Percentiles rank a stretch among this genome's conserved stretches.
Evolutionary conservation across 2,113 vertebrate genomes (phyloP).

Genomic region (Leptobrachium ailaonicum): DNA sequence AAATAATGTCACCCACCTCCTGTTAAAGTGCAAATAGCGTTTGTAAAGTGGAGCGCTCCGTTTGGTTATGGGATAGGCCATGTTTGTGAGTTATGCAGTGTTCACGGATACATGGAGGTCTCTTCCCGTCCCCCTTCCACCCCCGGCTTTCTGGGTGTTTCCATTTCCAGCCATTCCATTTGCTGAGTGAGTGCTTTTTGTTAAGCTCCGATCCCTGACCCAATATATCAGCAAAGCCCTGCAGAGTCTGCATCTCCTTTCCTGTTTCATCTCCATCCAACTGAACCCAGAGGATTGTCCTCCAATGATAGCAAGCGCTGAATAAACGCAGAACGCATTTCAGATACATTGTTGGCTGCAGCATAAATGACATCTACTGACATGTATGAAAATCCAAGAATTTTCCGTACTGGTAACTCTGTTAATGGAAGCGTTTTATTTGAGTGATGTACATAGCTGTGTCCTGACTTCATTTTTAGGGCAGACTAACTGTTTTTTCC

Average conservation of each 20-base stretch:
- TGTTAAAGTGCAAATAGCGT: too few species aligned
- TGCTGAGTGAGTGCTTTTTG: slow-evolving; percentile 22
- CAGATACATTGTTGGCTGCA: neutral
- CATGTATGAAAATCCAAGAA: too few species aligned
- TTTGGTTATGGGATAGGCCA: too few species aligned
- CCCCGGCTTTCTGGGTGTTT: slow-evolving; percentile 14
- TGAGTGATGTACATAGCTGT: too few species aligned
- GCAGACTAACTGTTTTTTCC: neutral
- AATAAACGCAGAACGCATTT: neutral
- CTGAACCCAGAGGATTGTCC: neutral
- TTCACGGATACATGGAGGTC: neutral
- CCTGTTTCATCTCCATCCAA: neutral
- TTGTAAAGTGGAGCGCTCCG: too few species aligned
- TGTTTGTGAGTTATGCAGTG: neutral
- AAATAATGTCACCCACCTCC: too few species aligned
- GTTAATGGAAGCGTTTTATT: too few species aligned
- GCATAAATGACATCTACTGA: neutral
- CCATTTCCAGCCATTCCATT: slow-evolving; percentile 24
- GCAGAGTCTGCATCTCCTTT: slow-evolving; percentile 4
- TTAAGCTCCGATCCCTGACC: slow-evolving; percentile 6
- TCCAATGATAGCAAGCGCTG: neutral
- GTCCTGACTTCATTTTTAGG: too few species aligned
- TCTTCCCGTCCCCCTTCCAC: neutral
- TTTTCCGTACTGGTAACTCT: too few species aligned
- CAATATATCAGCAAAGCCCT: neutral